Evolutionary conservation across 2,113 vertebrate species (phyloP).

Genomic region (Crotophaga sulcirostris): DNA sequence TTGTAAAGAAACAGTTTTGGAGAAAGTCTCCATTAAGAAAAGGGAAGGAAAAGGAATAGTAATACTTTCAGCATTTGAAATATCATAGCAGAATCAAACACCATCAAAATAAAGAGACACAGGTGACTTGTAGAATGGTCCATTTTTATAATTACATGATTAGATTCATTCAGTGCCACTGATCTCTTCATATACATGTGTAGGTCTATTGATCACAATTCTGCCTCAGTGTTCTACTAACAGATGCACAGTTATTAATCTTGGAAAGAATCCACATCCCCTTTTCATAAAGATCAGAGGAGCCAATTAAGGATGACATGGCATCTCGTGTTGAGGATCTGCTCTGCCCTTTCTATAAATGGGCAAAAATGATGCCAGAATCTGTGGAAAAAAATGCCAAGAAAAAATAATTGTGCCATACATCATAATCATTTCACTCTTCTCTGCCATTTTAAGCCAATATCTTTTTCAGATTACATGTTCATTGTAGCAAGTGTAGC

Average conservation of each 20-base stretch:
- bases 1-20: background rate
- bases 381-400: background rate
- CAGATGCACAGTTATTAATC: constrained; percentile 69
- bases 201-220: constrained; percentile 66
- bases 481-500: background rate
- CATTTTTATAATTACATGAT: constrained; percentile 60
- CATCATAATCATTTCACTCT: background rate
- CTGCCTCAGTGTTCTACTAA: constrained; percentile 41
- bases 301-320: constrained; percentile 44
- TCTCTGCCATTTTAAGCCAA: constrained; percentile 1
- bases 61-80: background rate
- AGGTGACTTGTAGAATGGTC: constrained; percentile 24
- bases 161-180: constrained; percentile 47
- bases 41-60: background rate
- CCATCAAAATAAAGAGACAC: constrained; percentile 2
- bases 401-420: background rate
- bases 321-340: constrained; percentile 40
- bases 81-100: constrained; percentile 5
- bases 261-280: constrained; percentile 47
- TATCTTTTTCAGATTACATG: background rate
- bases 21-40: background rate
- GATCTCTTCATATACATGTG: constrained; percentile 59
- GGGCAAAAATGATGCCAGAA: constrained; percentile 4
- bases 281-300: constrained; percentile 50
- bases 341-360: background rate